Conservation (phyloP, 2,888 invertebrate species). For the Patella pellucida region DNA sequence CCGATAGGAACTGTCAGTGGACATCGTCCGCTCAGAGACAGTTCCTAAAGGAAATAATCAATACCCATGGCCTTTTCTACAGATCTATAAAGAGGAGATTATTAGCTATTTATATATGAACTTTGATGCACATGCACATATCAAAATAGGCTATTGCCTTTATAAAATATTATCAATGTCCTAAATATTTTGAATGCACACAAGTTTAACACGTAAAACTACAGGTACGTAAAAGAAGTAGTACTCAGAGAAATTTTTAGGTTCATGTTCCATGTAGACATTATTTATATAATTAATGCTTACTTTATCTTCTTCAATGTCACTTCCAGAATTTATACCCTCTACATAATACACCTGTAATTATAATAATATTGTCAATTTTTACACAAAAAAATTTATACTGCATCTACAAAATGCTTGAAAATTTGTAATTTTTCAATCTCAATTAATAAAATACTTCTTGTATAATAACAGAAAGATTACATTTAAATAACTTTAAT, state of each 20-base stretch:
- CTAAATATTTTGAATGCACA: neutral
- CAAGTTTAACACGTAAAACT: neutral
- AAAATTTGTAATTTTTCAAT: too few species aligned
- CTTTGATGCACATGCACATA: conserved; percentile 36
- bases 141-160: neutral
- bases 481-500: too few species aligned
- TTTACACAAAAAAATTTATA: too few species aligned
- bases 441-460: too few species aligned
- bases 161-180: neutral
- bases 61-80: conserved; percentile 16
- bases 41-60: too few species aligned
- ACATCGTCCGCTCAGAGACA: too few species aligned
- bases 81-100: neutral
- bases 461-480: too few species aligned
- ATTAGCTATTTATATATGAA: too few species aligned
- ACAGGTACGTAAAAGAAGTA: neutral
- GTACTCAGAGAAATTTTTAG: conserved; percentile 3
- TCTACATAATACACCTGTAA: conserved; percentile 35
- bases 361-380: neutral
- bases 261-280: neutral
- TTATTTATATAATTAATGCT: neutral
- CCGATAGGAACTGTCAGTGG: too few species aligned
- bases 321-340: conserved; percentile 36
- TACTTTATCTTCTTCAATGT: conserved; percentile 22
- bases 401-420: too few species aligned